These are phyloP conservation scores for Gyrodactylus bullatarudis DNA, from an alignment of 1,140 invertebrate genomes.

Conservation along the genomic window DNA sequence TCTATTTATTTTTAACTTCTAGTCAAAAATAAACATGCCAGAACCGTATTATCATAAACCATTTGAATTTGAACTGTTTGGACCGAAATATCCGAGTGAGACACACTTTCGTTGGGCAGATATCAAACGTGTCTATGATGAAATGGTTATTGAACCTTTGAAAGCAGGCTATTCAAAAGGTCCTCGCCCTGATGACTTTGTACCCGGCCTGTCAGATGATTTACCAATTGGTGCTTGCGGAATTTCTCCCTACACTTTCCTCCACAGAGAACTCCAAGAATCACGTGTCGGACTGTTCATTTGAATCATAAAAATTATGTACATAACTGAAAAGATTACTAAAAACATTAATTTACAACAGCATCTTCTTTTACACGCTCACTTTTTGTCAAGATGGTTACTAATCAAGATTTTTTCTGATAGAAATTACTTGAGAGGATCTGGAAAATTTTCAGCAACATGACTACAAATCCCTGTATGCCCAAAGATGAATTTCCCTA, in stretches of 20 bases:
- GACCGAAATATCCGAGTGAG: background rate
- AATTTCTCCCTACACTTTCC: background rate
- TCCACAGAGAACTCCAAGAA: background rate
- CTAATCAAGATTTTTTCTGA: too few species aligned
- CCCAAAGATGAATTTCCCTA: background rate
- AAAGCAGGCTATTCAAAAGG: background rate
- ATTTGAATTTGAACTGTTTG: background rate
- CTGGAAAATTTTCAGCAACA: too few species aligned
- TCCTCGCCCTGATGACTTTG: background rate
- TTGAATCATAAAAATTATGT: too few species aligned
- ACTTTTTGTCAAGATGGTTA: too few species aligned
- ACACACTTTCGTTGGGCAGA: background rate
- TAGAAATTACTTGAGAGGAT: too few species aligned
- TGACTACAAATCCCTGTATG: too few species aligned
- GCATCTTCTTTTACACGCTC: background rate
- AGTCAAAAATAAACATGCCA: background rate
- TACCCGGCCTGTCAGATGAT: background rate
- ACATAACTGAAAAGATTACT: too few species aligned
- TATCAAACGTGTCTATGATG: background rate
- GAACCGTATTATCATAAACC: background rate
- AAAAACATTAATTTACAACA: too few species aligned
- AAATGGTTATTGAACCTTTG: background rate
- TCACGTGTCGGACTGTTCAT: background rate
- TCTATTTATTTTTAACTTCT: too few species aligned
- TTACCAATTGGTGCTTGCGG: background rate